phyloP scores from a whole-genome alignment of 2,113 vertebrate species.

The Gymnarchus niloticus region DNA sequence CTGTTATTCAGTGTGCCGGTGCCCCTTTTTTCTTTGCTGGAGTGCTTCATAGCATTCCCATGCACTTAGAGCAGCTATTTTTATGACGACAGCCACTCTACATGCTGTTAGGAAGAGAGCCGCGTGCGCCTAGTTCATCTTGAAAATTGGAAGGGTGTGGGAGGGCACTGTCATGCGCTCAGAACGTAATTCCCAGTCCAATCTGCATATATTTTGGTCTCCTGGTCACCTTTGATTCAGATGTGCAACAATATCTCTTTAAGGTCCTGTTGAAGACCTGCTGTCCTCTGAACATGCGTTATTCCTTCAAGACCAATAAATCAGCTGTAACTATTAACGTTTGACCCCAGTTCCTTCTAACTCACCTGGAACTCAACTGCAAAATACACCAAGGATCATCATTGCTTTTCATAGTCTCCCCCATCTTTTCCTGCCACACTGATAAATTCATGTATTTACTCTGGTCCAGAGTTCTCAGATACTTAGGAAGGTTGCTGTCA shows the following conservation, averaged over 20 bases:
- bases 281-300: neutral
- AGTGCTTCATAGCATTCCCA: neutral
- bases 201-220: neutral
- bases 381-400: too few species aligned
- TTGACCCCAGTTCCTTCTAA: neutral
- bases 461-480: neutral
- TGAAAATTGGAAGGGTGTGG: neutral
- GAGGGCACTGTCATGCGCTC: neutral
- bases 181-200: neutral
- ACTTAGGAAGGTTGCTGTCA: slow-evolving; percentile 34
- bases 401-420: neutral
- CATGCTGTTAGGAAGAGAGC: slow-evolving; percentile 16
- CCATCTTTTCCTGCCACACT: neutral
- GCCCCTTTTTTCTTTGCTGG: neutral
- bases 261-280: neutral
- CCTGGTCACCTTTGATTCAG: neutral
- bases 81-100: neutral
- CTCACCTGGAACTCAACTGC: too few species aligned
- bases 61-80: slow-evolving; percentile 14
- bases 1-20: neutral
- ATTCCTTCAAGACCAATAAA: neutral
- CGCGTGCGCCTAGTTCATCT: neutral
- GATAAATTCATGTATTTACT: neutral
- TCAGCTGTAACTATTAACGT: neutral
- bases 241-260: neutral